Percentiles rank a stretch among this genome's conserved stretches.
Conservation (phyloP, 1,140 invertebrate species). For the Tetragnatha versicolor region DNA sequence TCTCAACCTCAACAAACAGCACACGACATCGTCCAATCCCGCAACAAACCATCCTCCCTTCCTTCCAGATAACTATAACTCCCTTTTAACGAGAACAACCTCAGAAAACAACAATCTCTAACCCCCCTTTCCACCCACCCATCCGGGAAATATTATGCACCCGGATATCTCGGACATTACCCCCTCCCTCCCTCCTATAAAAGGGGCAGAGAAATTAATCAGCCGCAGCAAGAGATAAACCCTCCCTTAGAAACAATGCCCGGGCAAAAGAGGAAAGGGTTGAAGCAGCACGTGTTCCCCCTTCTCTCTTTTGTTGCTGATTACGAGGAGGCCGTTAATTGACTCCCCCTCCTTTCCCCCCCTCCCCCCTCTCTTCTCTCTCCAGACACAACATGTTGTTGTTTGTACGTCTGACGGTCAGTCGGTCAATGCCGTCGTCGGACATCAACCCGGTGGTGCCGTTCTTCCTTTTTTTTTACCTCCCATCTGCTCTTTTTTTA, state of each 20-base stretch:
- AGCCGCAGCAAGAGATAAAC: conserved; percentile 44
- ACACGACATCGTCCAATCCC: too few relatives aligned
- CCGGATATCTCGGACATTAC: conserved; percentile 7
- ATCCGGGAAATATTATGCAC: background rate
- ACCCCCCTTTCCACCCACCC: too few relatives aligned
- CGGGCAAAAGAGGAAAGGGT: conserved; percentile 36
- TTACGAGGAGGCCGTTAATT: conserved; percentile 53
- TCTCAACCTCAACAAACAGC: too few relatives aligned
- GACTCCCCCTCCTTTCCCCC: conserved; percentile 17
- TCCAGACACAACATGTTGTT: conserved; percentile 46
- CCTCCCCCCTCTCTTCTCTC: conserved; percentile 10
- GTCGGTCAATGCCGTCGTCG: conserved; percentile 51
- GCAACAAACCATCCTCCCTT: too few relatives aligned
- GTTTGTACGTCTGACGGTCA: conserved; percentile 47
- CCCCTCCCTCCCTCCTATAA: conserved; percentile 3
- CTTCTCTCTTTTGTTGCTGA: conserved; percentile 42
- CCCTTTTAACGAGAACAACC: too few relatives aligned
- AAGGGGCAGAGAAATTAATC: conserved; percentile 52
- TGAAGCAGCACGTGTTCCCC: conserved; percentile 37
- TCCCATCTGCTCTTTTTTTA: background rate
- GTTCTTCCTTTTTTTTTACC: background rate
- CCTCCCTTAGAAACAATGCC: conserved; percentile 44
- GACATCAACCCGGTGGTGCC: conserved; percentile 39
- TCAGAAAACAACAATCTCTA: too few relatives aligned
- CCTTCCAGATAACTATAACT: too few relatives aligned